These are phyloP conservation scores for Lagopus leucura DNA, from an alignment of 2,113 vertebrate species.

Conservation along the genomic window DNA sequence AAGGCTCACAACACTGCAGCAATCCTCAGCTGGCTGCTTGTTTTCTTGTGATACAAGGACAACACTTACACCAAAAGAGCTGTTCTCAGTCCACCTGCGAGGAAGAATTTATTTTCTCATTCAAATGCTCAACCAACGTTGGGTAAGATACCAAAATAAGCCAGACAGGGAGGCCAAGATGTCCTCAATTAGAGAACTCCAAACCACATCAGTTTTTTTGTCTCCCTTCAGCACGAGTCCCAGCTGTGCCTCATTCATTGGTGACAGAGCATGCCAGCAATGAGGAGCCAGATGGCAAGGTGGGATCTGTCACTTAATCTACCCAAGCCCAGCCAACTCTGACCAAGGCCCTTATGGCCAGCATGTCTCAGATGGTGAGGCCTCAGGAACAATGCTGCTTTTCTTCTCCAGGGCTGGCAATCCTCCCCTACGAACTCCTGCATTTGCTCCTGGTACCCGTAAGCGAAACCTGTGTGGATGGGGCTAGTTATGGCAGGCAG, in stretches of 20 bases:
- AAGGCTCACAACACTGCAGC: background rate
- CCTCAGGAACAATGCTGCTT: background rate
- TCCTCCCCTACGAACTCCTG: background rate
- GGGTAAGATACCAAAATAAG: background rate
- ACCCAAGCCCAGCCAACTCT: background rate
- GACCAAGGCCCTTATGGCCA: background rate
- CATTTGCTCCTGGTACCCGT: background rate
- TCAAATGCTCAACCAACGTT: background rate
- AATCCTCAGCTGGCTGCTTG: background rate
- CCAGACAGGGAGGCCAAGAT: slow-evolving; percentile 1
- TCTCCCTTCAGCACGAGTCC: rapidly evolving
- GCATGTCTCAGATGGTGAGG: background rate
- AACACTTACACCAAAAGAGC: background rate
- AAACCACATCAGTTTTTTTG: background rate
- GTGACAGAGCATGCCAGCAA: background rate
- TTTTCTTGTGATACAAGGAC: background rate
- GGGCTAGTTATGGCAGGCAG: background rate
- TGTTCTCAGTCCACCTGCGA: background rate
- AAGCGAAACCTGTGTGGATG: background rate
- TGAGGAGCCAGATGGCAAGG: background rate
- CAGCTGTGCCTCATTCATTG: background rate
- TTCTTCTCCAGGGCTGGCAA: background rate
- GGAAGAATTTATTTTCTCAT: background rate
- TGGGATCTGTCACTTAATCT: background rate
- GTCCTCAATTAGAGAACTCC: background rate